Percentiles rank a stretch among this genome's conserved stretches.
Evolutionary conservation across 2,113 vertebrate genomes (phyloP).

Genomic region (Peromyscus maniculatus): DNA sequence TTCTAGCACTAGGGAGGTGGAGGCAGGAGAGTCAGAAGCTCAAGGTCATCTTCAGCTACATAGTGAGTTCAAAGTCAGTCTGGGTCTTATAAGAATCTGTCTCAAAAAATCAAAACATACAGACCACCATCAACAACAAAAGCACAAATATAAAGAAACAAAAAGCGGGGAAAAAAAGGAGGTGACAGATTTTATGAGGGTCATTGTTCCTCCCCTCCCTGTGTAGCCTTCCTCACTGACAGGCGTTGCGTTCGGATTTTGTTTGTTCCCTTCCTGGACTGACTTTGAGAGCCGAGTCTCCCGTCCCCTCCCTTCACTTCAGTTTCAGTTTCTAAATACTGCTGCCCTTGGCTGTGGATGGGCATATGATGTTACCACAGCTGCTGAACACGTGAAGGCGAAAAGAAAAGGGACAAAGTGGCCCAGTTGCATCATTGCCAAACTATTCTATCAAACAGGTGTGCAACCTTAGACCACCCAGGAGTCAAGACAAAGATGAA

Average conservation of each 20-base stretch:
- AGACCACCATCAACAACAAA: background rate
- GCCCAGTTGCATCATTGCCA: background rate
- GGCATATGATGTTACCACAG: background rate
- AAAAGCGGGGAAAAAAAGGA: background rate
- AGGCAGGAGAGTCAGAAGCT: background rate
- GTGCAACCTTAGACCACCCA: background rate
- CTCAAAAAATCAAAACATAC: background rate
- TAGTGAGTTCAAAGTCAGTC: background rate
- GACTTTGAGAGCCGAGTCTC: background rate
- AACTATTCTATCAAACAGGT: background rate
- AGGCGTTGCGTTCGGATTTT: background rate
- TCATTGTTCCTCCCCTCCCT: background rate
- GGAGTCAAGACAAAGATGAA: background rate
- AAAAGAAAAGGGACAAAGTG: background rate
- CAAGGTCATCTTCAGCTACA: background rate
- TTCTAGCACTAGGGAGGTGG: background rate
- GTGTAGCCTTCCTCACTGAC: background rate
- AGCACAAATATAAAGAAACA: background rate
- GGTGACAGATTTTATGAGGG: background rate
- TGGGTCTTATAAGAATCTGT: background rate
- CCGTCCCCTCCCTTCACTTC: background rate
- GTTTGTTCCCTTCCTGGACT: background rate
- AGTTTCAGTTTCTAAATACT: background rate
- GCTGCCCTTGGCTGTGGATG: background rate
- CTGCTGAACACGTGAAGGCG: background rate